Evolutionary conservation across 2,113 vertebrate genomes (phyloP), one percentile per base, ranked within the genome.

Genomic region (Brienomyrus brachyistius): DNA sequence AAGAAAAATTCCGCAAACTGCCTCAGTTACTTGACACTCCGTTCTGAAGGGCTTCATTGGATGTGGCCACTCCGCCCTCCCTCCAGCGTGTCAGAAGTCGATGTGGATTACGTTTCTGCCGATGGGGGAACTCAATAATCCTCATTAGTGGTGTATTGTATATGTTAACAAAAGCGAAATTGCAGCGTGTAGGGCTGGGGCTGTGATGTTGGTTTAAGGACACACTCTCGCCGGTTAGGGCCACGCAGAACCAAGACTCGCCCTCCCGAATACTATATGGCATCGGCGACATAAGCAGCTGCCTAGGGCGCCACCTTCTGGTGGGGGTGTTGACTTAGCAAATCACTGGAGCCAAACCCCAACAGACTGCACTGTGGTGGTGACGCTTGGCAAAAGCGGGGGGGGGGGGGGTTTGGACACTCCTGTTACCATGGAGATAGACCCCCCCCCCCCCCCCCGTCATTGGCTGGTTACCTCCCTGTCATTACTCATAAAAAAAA

Each of bases 111-210:
- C 88, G 21, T 50, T 88, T 77, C 43, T 80, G 62, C 66, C 66
- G n/a, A 77, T 27, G 27, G 27, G 4, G 15, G 48, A 66, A 17
- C 88, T 13, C 48, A 40, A 51, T 51, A 52, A 51, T n/a, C 48
- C 88, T 88, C 88, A 88, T 88, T 88, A 88, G 15, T 51, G 43
- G 5, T 52, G 88, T 88, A 77, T 88, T 35, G 45, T 45, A 31
- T 52, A 27, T 52, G 66, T 23, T 77, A 88, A 77, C 62, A 70
- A 51, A 74, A 77, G 31, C 31, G n/a, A 40, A 35, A 50, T 1
- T 27, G 31, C 74, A 80, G 35, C 74, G 7, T 43, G 31, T 2
- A 43, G 35, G 15, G 35, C 13, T 6, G 31, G 5, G 13, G 31
- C 70, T 77, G 35, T 77, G 15, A 15, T 77, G 31, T 35, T 40